Conservation (phyloP, 2,888 invertebrate species). For the Ochropleura plecta region DNA sequence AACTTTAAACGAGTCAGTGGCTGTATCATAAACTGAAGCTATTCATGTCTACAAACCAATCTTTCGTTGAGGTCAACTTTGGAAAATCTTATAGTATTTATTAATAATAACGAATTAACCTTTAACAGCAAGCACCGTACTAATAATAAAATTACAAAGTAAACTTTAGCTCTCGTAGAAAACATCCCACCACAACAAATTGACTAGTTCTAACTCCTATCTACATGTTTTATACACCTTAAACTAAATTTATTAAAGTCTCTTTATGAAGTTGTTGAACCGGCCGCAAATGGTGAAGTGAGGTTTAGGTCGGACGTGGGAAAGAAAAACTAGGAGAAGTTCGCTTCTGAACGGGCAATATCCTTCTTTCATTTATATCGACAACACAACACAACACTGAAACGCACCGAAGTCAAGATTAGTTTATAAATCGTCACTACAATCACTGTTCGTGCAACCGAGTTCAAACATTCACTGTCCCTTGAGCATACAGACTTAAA, state of each 20-base stretch:
- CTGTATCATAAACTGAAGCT: conserved; percentile 72
- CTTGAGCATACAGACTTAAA: conserved; percentile 76
- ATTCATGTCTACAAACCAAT: conserved; percentile 75
- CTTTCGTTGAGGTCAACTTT: conserved; percentile 82
- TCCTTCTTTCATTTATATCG: conserved; percentile 74
- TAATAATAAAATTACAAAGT: conserved; percentile 85
- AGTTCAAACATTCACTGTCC: conserved; percentile 82
- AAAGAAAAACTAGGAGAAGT: conserved; percentile 72
- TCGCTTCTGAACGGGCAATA: conserved; percentile 72
- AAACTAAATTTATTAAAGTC: conserved; percentile 85
- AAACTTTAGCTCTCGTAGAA: conserved; percentile 87
- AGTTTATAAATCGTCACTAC: conserved; percentile 69
- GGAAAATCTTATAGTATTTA: conserved; percentile 76
- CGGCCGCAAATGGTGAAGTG: conserved; percentile 85
- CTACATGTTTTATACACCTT: conserved; percentile 82
- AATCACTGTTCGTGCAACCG: conserved; percentile 82
- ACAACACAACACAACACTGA: conserved; percentile 76
- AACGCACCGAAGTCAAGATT: conserved; percentile 60
- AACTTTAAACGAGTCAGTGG: conserved; percentile 70
- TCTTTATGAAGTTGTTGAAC: conserved; percentile 84
- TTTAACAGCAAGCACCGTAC: conserved; percentile 89
- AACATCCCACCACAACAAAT: conserved; percentile 88
- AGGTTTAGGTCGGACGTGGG: conserved; percentile 71
- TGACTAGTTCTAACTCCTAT: conserved; percentile 89
- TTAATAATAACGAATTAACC: conserved; percentile 81